Evolutionary conservation across 2,113 vertebrate genomes (phyloP), one percentile per base, ranked within the genome.

Genomic region (Gymnorhina tibicen): DNA sequence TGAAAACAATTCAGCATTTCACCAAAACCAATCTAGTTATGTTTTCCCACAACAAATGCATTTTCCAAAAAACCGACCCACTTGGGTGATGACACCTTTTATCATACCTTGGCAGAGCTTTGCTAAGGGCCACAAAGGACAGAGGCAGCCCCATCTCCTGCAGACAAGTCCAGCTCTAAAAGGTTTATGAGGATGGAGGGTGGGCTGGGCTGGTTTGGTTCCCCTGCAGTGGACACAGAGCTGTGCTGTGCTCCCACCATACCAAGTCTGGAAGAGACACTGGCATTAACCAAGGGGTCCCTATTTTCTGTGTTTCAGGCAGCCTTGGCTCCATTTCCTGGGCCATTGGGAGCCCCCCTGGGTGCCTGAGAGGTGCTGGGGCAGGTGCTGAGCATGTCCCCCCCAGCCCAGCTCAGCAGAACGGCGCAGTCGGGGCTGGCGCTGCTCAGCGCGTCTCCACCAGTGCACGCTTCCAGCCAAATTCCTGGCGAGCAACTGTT

Each of bases 371-470:
- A 17, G 58, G 32, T 50, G 77, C 56, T 37, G 87, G 66, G 76
- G 41, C 50, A 21, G 73, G 83, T 1, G 8, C 83, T 69, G 68
- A 67, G 77, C 0, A 0, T 10, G 37, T 28, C 42, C 49, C 46
- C 56, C 53, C 58, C 80, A 87, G 69, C 81, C 23, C 32, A 0
- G 60, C 64, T 17, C 44, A 33, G 83, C 87, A 80, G 79, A 66
- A 44, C 13, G 2, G 59, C 0, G 1, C 75, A 27, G 79, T 41
- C 56, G 14, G 74, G 76, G 85, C 81, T 64, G 94, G 73, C 32
- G 0, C 69, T 0, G 3, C 91, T 53, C 58, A 22, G 12, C 0
- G 0, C 1, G 0, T 23, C 69, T 21, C 89, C 5, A 0, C 10
- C 3, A 58, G 44, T 11, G 77, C 86, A 39, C 68, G 62, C 73